Conservation (phyloP, 1,140 invertebrate species). For the Lucilia cuprina region DNA sequence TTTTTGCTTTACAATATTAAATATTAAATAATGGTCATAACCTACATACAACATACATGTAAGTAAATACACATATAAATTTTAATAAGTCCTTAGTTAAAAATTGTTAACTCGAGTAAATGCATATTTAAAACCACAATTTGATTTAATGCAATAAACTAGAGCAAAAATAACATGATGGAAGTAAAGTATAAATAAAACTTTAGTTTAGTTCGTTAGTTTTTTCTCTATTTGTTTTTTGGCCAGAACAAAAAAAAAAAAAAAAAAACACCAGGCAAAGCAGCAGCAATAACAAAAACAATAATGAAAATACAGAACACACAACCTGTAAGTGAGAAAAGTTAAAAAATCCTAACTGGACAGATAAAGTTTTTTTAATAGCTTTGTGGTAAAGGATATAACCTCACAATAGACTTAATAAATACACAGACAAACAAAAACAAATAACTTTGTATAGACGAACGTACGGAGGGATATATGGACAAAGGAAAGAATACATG, state of each 20-base stretch:
- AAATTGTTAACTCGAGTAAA: not conserved
- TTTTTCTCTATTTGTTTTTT: not conserved
- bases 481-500: not conserved
- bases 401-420: slow-evolving; percentile 27
- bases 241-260: no score
- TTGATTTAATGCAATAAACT: slow-evolving; percentile 18
- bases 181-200: not conserved
- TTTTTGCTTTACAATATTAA: not conserved
- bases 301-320: no score
- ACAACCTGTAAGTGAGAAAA: not conserved
- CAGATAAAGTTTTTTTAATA: slow-evolving; percentile 27
- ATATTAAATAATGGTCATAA: not conserved
- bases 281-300: not conserved
- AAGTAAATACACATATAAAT: not conserved
- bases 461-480: not conserved
- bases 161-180: not conserved
- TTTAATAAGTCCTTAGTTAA: not conserved
- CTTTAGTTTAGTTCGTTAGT: slow-evolving; percentile 5
- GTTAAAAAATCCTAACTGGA: not conserved
- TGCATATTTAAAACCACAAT: slow-evolving; percentile 9
- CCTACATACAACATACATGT: no score
- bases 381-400: slow-evolving; percentile 4
- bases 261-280: not conserved
- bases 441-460: not conserved
- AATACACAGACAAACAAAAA: slow-evolving; percentile 6